Evolutionary conservation across 2,113 vertebrate genomes (phyloP).

Genomic region (Synodontis membranacea): DNA sequence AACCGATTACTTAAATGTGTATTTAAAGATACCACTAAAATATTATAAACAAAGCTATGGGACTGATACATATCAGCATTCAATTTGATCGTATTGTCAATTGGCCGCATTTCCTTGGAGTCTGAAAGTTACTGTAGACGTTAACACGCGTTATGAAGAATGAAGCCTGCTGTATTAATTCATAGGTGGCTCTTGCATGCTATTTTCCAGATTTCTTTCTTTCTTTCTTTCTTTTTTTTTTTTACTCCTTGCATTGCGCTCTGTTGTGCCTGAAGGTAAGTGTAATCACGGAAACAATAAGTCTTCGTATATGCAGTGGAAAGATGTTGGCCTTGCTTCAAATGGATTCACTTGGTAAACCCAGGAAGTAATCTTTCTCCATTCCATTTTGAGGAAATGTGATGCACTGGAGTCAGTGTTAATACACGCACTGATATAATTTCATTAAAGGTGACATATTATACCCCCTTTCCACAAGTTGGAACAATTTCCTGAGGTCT

Average conservation of each 20-base stretch:
- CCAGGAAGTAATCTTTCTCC: background rate
- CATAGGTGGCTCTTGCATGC: background rate
- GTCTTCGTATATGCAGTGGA: background rate
- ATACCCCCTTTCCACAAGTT: too few relatives aligned
- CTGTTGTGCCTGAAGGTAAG: slow-evolving; percentile 26
- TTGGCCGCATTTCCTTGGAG: background rate
- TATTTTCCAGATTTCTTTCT: background rate
- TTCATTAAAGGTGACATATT: too few relatives aligned
- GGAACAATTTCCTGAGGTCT: too few relatives aligned
- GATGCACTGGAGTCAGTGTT: background rate
- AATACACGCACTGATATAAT: background rate
- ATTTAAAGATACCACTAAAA: background rate
- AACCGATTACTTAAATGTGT: background rate
- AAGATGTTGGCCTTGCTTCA: background rate
- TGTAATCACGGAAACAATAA: background rate
- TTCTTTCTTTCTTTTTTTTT: too few relatives aligned
- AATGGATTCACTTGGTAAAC: background rate
- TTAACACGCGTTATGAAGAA: background rate
- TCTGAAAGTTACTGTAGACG: background rate
- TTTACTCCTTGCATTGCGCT: background rate
- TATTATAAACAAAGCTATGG: background rate
- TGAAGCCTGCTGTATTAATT: slow-evolving; percentile 1
- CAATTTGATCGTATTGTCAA: background rate
- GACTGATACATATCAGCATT: background rate
- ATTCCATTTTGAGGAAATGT: background rate